A percentile compares a stretch with the other conserved stretches of the same genome.
These are phyloP conservation scores for Eueremaeus valkanovi DNA, from an alignment of 2,888 invertebrate genomes.

Conservation along the genomic window DNA sequence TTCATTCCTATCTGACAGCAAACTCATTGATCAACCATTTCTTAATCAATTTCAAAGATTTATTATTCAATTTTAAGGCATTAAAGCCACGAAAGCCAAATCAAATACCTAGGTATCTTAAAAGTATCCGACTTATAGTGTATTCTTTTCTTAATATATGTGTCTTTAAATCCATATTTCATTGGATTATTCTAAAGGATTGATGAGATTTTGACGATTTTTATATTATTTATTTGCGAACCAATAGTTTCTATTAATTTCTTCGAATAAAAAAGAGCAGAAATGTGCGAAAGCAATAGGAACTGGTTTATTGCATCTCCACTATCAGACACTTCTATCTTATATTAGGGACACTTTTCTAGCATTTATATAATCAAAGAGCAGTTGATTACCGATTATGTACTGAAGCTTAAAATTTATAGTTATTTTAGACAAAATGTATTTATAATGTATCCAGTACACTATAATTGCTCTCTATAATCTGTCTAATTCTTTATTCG, in stretches of 20 bases:
- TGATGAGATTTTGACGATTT: neutral
- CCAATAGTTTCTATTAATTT: neutral
- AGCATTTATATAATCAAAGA: no score
- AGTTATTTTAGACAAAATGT: no score
- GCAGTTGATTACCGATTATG: no score
- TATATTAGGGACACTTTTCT: no score
- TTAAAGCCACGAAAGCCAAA: neutral
- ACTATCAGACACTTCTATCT: no score
- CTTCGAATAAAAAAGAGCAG: no score
- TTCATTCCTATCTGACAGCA: constrained; percentile 4
- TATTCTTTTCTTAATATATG: neutral
- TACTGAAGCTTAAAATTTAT: no score
- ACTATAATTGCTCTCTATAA: no score
- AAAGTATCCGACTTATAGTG: neutral
- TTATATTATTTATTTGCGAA: neutral
- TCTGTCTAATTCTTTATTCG: no score
- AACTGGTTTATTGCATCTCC: no score
- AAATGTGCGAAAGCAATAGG: no score
- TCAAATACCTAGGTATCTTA: neutral
- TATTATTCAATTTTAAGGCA: constrained; percentile 30
- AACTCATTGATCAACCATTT: constrained; percentile 25
- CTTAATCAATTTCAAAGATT: constrained; percentile 25
- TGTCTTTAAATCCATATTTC: neutral
- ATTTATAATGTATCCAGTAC: no score
- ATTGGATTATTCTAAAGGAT: neutral